A percentile compares a stretch with the other conserved stretches of the same genome.
These are phyloP conservation scores for Tanytarsus gracilentus DNA, from an alignment of 2,888 invertebrate species.

Conservation along the genomic window DNA sequence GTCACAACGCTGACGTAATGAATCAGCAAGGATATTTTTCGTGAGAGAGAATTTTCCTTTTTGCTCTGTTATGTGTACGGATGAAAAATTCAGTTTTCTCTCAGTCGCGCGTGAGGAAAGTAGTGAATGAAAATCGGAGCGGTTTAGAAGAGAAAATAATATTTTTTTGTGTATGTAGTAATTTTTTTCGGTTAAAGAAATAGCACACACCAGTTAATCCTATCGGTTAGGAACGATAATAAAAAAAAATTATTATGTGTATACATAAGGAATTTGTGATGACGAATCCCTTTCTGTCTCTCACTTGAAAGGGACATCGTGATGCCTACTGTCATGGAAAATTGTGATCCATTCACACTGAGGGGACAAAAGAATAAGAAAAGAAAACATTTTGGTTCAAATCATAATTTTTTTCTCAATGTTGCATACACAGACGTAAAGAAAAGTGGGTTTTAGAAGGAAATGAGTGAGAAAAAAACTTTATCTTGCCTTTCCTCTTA, in stretches of 20 bases:
- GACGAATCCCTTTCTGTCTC: too few species aligned
- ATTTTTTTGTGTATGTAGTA: background rate
- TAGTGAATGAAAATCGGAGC: background rate
- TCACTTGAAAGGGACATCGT: background rate
- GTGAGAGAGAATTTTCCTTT: background rate
- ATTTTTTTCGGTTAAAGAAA: background rate
- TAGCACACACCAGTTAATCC: background rate
- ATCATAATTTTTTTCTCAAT: background rate
- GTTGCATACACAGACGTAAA: background rate
- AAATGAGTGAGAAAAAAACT: background rate
- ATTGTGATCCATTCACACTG: background rate
- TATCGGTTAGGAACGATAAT: too few species aligned
- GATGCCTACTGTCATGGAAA: background rate
- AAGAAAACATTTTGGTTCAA: conserved; percentile 2
- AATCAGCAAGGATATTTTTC: conserved; percentile 11
- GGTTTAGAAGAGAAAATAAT: background rate
- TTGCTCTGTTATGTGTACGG: background rate
- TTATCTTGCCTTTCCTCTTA: background rate
- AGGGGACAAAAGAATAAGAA: background rate
- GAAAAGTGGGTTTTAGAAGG: background rate
- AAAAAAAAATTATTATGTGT: too few species aligned
- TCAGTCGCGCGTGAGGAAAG: background rate
- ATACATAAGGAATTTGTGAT: background rate
- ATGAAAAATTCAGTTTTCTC: conserved; percentile 7
- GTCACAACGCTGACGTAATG: conserved; percentile 1